Percentiles rank a stretch among this genome's conserved stretches.
Evolutionary conservation across 2,113 vertebrate genomes (phyloP).

Genomic region (Sander lucioperca): DNA sequence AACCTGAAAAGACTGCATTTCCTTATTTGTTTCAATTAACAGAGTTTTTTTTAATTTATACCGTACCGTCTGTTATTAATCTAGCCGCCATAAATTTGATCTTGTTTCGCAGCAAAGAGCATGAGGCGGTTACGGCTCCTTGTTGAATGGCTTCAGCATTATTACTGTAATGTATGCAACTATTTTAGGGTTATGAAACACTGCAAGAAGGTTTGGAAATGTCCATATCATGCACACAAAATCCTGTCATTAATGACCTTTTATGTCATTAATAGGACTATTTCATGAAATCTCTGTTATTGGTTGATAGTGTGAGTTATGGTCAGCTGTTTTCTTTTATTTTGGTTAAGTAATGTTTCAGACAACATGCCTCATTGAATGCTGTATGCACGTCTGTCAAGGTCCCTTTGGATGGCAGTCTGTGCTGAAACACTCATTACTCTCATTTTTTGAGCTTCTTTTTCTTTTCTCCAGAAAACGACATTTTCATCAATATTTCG

Average conservation of each 20-base stretch:
- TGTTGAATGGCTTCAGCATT: constrained; percentile 52
- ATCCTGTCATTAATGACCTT: constrained; percentile 46
- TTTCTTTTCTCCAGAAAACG: not conserved
- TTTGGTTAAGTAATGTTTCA: constrained; percentile 2
- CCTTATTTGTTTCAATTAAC: not conserved
- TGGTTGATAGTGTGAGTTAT: not conserved
- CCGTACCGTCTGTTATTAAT: not conserved
- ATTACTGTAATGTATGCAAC: constrained; percentile 33
- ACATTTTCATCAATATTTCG: constrained; percentile 13
- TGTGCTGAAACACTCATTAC: constrained; percentile 15
- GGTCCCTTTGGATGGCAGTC: constrained; percentile 12
- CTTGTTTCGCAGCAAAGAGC: constrained; percentile 32
- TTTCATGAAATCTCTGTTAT: constrained; percentile 21
- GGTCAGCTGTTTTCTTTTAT: not conserved
- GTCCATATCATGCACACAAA: constrained; percentile 9
- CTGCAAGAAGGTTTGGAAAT: constrained; percentile 29
- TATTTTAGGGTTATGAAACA: constrained; percentile 19
- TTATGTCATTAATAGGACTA: constrained; percentile 43
- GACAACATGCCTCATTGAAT: constrained; percentile 27
- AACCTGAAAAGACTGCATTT: not conserved
- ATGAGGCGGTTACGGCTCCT: constrained; percentile 24
- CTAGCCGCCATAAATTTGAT: not conserved
- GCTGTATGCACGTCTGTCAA: constrained; percentile 28
- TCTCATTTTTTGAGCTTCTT: not conserved
- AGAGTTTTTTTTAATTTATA: not conserved